Percentiles rank a stretch among this genome's conserved stretches.
Conservation (phyloP, 2,113 vertebrate species). For the Mionectes macconnelli region DNA sequence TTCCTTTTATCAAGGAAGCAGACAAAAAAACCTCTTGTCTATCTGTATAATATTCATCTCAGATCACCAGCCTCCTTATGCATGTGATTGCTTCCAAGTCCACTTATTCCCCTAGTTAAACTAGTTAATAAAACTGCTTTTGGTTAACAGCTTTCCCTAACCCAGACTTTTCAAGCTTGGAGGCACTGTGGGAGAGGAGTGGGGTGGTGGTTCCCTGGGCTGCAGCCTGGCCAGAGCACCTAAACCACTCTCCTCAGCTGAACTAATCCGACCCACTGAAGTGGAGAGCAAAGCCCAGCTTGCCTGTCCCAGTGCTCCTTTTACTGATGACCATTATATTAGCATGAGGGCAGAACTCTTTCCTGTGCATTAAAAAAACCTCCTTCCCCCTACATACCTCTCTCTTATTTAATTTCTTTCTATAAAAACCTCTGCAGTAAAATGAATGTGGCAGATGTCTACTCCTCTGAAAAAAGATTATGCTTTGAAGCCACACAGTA, state of each 20-base stretch:
- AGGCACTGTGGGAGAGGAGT: background rate
- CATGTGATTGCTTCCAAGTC: background rate
- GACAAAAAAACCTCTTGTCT: background rate
- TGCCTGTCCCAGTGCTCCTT: background rate
- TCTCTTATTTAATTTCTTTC: slow-evolving; percentile 44
- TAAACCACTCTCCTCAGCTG: background rate
- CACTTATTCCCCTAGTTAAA: background rate
- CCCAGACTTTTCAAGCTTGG: background rate
- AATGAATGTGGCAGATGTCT: slow-evolving; percentile 16
- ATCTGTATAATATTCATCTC: background rate
- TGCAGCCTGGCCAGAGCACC: background rate
- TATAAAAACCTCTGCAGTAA: slow-evolving; percentile 34
- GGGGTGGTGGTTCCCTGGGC: background rate
- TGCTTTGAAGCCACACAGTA: slow-evolving; percentile 40
- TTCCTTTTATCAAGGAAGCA: background rate
- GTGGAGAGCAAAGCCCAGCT: background rate
- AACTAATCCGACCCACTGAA: background rate
- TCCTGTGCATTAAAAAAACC: background rate
- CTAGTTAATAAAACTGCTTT: background rate
- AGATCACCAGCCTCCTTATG: background rate
- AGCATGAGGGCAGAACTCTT: background rate
- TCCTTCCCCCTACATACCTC: background rate
- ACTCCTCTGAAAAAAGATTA: slow-evolving; percentile 41
- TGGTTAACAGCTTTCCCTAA: background rate
- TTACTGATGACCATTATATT: background rate